These are phyloP conservation scores for Heteropelma amictum DNA, from an alignment of 2,888 invertebrate species.

Conservation along the genomic window DNA sequence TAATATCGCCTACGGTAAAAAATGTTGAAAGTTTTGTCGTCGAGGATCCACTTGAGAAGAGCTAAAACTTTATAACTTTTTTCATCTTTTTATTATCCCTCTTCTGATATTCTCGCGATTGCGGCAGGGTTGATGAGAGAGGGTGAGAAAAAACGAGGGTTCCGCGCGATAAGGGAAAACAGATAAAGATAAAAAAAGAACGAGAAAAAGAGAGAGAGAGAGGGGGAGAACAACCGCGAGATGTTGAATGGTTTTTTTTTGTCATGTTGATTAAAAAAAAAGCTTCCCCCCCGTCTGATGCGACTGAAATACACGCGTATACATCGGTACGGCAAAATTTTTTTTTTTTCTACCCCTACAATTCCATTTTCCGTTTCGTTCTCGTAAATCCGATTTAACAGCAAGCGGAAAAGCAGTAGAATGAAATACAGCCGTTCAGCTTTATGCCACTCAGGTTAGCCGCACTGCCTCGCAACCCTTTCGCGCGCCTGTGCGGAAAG, in stretches of 20 bases:
- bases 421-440: slow-evolving; percentile 14
- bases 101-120: neutral
- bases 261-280: neutral
- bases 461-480: slow-evolving; percentile 39
- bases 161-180: neutral
- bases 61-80: slow-evolving; percentile 13
- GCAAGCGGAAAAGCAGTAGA: neutral
- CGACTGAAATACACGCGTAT: neutral
- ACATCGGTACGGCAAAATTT: no score
- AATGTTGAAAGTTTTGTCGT: slow-evolving; percentile 10
- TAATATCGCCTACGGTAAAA: slow-evolving; percentile 14
- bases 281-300: neutral
- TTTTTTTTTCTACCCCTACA: neutral
- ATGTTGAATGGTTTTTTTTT: neutral
- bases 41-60: neutral
- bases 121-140: neutral
- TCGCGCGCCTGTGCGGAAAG: slow-evolving; percentile 46
- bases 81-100: slow-evolving; percentile 26
- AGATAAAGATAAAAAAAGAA: neutral
- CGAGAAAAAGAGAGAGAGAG: neutral
- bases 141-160: neutral
- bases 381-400: slow-evolving; percentile 18
- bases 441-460: slow-evolving; percentile 44
- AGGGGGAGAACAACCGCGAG: neutral
- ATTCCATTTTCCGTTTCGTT: slow-evolving; percentile 10